Evolutionary conservation across 2,797 vertebrate genomes (phyloP), one percentile per base, ranked within the genome.

Genomic region (Poecilia gillii): DNA sequence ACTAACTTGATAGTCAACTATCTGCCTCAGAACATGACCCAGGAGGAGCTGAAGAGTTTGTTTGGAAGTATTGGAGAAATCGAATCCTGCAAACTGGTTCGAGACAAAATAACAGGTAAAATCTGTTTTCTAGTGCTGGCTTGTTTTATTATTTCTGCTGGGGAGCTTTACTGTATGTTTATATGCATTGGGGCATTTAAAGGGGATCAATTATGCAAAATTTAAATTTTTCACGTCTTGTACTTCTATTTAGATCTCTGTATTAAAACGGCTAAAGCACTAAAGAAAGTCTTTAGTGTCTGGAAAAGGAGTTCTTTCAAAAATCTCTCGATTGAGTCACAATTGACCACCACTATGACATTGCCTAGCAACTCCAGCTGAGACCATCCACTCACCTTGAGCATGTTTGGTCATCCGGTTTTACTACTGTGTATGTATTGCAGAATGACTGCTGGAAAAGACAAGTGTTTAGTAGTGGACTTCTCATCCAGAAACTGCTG

Each of bases 1-100:
- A 99, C 99, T 86, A 99, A 99, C 95, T 96, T 99, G 94, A 99
- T 99, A 93, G 99, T 99, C 88, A 99, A 99, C 97, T 99, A 99
- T 90, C 97, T 99, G 96, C 99, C 99, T 87, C 99, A 99, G 95
- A 99, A 97, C 92, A 99, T 99, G 99, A 99, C 98, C 81, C 99
- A 99, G 82, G 98, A 99, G 66, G 99, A 99, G 78, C 95, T 99
- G 72, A 99, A 99, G 94, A 99, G 99, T 94, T 96, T 99, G 73
- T 99, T 99, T 87, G 97, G 98, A 46, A 99, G 98, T 95, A 99
- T 99, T 87, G 99, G 99, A 49, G 99, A 99, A 90, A 99, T 99
- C 53, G 99, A 99, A 91, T 99, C 99, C 93, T 99, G 98, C 95
- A 99, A 99, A 93, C 97, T 99, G 75, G 98, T 99, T 86, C 97